These are phyloP conservation scores for Stictonetta naevosa DNA, from an alignment of 2,113 vertebrate species.

Conservation along the genomic window DNA sequence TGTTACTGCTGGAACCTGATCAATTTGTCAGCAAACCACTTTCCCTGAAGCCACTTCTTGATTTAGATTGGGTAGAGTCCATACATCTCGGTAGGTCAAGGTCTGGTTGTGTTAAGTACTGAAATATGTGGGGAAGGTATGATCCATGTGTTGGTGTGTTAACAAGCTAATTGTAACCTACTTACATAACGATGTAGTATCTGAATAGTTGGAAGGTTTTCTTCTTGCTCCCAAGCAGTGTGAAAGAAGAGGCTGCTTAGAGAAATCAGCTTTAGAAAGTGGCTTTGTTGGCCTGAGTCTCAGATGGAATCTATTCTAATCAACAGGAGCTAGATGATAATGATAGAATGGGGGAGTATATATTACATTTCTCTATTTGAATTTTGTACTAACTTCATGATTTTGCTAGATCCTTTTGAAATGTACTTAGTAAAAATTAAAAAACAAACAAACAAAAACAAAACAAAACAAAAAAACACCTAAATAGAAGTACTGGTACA, in stretches of 20 bases:
- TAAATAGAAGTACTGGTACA: background rate
- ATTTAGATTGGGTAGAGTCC: background rate
- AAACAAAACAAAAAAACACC: background rate
- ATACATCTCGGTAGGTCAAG: background rate
- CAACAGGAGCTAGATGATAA: background rate
- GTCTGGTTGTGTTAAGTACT: background rate
- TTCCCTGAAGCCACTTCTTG: background rate
- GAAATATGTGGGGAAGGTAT: background rate
- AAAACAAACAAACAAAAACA: background rate
- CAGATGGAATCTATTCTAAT: background rate
- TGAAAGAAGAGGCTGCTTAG: background rate
- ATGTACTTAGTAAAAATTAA: background rate
- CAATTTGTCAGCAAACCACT: background rate
- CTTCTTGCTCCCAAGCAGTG: background rate
- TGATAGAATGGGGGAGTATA: background rate
- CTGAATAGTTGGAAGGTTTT: background rate
- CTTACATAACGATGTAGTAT: background rate
- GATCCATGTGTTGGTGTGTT: background rate
- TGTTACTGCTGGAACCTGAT: slow-evolving; percentile 34
- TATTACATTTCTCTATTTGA: background rate
- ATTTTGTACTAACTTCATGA: background rate
- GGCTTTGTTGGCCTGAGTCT: background rate
- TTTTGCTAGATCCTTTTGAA: background rate
- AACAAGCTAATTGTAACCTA: background rate
- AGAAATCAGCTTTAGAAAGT: background rate